Conservation (phyloP, 2,797 vertebrate species). For the Enteromius mattozi region DNA sequence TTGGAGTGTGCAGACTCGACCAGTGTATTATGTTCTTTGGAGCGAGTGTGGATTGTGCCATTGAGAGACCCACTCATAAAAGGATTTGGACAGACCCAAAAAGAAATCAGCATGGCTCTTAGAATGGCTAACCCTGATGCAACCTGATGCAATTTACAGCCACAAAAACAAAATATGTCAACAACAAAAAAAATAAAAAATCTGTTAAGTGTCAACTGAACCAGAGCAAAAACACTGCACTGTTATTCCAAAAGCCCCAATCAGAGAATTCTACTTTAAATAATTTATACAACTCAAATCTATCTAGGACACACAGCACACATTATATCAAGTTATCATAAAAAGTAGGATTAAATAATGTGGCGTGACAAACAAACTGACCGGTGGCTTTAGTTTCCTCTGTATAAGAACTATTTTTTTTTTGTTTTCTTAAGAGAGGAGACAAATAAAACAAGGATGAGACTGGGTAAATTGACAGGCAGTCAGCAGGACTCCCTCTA, state of each 20-base stretch:
- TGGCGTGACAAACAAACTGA: conserved; percentile 17
- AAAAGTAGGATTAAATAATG: conserved; percentile 17
- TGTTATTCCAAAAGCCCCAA: conserved; percentile 64
- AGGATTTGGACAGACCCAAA: conserved; percentile 55
- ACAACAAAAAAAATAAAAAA: conserved; percentile 60
- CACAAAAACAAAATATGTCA: conserved; percentile 66
- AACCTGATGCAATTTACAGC: conserved; percentile 76
- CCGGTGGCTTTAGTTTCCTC: conserved; percentile 12
- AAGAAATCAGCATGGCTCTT: conserved; percentile 64
- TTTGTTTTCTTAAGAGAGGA: conserved; percentile 4
- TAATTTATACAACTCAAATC: conserved; percentile 30
- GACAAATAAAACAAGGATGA: conserved; percentile 36
- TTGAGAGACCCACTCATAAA: conserved; percentile 43
- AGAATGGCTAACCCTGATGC: conserved; percentile 69
- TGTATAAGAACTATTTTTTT: background rate
- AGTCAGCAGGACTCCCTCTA: conserved; percentile 68
- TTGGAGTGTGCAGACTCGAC: conserved; percentile 46
- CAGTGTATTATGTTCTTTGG: conserved; percentile 31
- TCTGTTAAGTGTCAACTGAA: conserved; percentile 35
- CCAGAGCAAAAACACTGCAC: conserved; percentile 60
- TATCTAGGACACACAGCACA: conserved; percentile 23
- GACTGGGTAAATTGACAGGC: conserved; percentile 75
- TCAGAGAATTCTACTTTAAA: conserved; percentile 37
- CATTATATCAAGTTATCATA: conserved; percentile 46
- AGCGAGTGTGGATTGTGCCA: conserved; percentile 14